Percentiles rank a stretch among this genome's conserved stretches.
Conservation (phyloP, 2,888 invertebrate genomes). For the Melinaea menophilus region DNA sequence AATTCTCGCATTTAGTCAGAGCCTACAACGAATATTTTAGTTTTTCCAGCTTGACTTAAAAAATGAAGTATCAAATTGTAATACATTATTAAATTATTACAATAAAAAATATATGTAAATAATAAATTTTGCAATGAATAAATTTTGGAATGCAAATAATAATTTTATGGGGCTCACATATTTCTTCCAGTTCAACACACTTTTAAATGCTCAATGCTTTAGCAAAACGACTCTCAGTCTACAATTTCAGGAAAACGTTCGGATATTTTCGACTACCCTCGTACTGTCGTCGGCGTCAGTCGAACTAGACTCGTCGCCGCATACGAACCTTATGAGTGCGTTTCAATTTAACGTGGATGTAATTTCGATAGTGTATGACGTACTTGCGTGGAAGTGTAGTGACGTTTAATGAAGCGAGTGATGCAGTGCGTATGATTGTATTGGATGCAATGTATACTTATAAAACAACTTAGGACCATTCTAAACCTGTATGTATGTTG, state of each 20-base stretch:
- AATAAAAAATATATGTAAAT: no score
- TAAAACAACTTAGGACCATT: not conserved
- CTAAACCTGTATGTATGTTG: not conserved
- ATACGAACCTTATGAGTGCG: not conserved
- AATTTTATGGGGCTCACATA: no score
- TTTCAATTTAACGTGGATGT: not conserved
- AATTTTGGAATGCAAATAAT: no score
- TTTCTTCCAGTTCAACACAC: no score
- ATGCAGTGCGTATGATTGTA: not conserved
- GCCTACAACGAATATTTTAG: no score
- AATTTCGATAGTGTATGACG: conserved; percentile 6
- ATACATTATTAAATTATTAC: no score
- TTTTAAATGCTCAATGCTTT: no score
- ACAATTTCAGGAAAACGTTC: conserved; percentile 19
- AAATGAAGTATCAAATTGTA: no score
- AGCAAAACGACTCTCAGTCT: conserved; percentile 9
- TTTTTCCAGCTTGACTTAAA: no score
- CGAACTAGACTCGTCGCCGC: conserved; percentile 12
- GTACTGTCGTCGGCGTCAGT: conserved; percentile 15
- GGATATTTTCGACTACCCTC: conserved; percentile 18
- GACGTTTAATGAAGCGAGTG: not conserved
- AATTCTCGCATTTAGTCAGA: no score
- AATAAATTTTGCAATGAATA: no score
- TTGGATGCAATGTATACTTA: not conserved
- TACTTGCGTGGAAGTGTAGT: conserved; percentile 1